phyloP scores from a whole-genome alignment of 2,113 vertebrate genomes.

The Melospiza georgiana region DNA sequence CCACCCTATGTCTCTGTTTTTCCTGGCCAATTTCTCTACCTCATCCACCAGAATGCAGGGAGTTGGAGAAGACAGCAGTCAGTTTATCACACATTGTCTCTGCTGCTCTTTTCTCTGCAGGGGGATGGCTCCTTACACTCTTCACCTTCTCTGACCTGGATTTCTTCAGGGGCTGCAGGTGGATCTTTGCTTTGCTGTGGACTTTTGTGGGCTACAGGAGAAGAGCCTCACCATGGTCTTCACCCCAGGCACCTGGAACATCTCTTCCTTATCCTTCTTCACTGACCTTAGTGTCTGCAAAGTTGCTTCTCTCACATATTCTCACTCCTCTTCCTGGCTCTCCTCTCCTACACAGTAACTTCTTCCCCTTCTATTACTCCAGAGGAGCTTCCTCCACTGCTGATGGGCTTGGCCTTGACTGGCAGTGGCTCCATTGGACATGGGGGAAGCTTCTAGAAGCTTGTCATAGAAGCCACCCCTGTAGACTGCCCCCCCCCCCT shows the following conservation, averaged over 20 bases:
- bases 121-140: neutral
- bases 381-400: neutral
- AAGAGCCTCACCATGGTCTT: neutral
- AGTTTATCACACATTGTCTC: neutral
- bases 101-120: neutral
- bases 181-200: neutral
- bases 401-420: neutral
- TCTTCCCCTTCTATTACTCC: neutral
- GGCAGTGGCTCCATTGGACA: fast-evolving
- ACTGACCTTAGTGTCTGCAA: neutral
- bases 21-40: neutral
- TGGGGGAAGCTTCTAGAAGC: neutral
- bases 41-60: neutral
- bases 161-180: neutral
- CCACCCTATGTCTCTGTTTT: neutral
- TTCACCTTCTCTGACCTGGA: neutral
- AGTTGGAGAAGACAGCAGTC: neutral
- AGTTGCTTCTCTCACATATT: neutral
- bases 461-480: neutral
- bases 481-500: no score
- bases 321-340: neutral
- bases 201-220: neutral
- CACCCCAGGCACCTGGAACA: neutral
- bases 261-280: neutral
- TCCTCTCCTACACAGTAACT: neutral